Percentiles rank a stretch among this genome's conserved stretches.
These are phyloP conservation scores for Siniperca knerii DNA, from an alignment of 2,113 vertebrate genomes.

Conservation along the genomic window DNA sequence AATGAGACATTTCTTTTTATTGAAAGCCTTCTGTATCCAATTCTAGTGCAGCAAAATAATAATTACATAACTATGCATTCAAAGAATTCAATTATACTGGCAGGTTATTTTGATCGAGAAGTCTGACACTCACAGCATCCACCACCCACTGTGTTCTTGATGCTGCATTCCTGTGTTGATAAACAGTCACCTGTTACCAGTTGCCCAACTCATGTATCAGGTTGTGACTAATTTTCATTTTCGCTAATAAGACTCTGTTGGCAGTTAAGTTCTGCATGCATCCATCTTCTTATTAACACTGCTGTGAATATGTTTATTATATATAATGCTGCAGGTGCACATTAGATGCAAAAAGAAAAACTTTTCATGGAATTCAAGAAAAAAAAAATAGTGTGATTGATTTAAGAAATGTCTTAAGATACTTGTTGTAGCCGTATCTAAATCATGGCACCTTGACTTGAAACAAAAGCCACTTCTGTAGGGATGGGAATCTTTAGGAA, in stretches of 20 bases:
- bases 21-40: conserved; percentile 16
- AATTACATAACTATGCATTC: conserved; percentile 35
- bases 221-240: conserved; percentile 23
- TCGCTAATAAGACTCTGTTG: conserved; percentile 11
- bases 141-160: conserved; percentile 20
- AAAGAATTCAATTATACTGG: conserved; percentile 56
- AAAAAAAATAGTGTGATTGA: neutral
- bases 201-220: conserved; percentile 22
- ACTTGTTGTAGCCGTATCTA: neutral
- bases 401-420: neutral
- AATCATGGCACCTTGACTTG: neutral
- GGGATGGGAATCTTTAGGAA: neutral
- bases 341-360: neutral
- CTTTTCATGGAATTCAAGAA: neutral
- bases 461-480: neutral
- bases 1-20: conserved; percentile 46
- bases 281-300: conserved; percentile 20
- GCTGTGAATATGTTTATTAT: conserved; percentile 10
- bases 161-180: conserved; percentile 28
- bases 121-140: conserved; percentile 12
- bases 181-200: conserved; percentile 54
- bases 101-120: conserved; percentile 41
- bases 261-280: neutral
- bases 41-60: conserved; percentile 7
- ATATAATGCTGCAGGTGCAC: conserved; percentile 30